Base-by-base conservation (phyloP, 1,140 invertebrate genomes). In the Coelopa frigida region DNA sequence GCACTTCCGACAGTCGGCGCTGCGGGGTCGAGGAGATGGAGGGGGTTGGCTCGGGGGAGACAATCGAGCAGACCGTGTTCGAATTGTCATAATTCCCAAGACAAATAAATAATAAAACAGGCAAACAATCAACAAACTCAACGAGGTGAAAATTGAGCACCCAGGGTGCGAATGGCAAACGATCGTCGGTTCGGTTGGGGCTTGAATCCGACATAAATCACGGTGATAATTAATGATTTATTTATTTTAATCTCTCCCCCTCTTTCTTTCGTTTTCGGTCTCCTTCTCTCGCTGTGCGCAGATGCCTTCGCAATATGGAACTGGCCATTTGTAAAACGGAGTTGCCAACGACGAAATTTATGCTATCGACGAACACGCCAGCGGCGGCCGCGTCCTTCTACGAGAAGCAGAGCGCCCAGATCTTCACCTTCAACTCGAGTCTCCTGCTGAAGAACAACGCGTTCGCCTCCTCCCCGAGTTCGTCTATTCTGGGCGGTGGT, bases 281-380 rank as follows among this genome's bases (percentile, higher is more conserved):
- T 29, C 27, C 23, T 39, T 39, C 49, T 24, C 18, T 18, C 38
- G 38, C 26, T 11, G 6, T 21, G 33, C 35, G 1, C 24, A 66
- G 62, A 66, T 66, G 62, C 52, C 46, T 52, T 44, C 53, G 46
- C 62, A 66, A 65, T 56, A 66, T 66, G 62, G 62, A 66, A 66
- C 42, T 66, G 48, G 62, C 58, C 24, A 65, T 66, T 55, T 65
- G 59, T 66, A 66, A 65, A 57, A 59, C 59, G 44, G 62, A 66
- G 50, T 36, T 66, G 55, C 52, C 62, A 49, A 48, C 62, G 29
- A 61, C 56, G 10, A 66, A 66, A 60, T 66, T 66, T 65, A 66
- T 66, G 62, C 56, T 66, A 46, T n/a, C n/a, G n/a, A n/a, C 62
- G 61, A 15, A 59, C 61, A 37, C 44, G 14, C 22, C 48, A 37